A percentile compares a stretch with the other conserved stretches of the same genome.
Evolutionary conservation across 1,140 invertebrate genomes (phyloP).

Genomic region (Meloidogyne chitwoodi): DNA sequence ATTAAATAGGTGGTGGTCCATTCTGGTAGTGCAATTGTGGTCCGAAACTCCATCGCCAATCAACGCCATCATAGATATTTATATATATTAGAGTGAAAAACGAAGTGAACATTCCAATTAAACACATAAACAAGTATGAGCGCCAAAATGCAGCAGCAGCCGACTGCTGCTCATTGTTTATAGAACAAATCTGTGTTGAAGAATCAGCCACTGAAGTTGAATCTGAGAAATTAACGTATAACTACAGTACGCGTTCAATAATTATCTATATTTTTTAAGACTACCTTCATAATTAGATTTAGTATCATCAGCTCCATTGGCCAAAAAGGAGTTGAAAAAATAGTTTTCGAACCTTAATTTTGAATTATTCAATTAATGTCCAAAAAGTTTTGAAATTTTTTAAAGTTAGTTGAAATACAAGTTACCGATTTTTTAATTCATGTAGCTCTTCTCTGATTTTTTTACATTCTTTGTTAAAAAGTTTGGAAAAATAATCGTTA

Average conservation of each 20-base stretch:
- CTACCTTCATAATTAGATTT: neutral
- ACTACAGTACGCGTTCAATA: no score
- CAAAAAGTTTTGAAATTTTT: no score
- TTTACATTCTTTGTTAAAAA: slow-evolving; percentile 12
- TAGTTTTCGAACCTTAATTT: neutral
- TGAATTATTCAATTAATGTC: neutral
- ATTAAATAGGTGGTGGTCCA: slow-evolving; percentile 27
- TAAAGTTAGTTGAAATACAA: no score
- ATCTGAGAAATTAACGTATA: neutral
- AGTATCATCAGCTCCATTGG: neutral
- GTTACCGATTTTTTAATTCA: slow-evolving; percentile 14
- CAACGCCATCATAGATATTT: neutral
- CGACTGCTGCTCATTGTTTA: neutral
- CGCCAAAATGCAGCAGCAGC: neutral
- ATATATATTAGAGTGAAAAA: neutral
- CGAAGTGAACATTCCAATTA: slow-evolving; percentile 17
- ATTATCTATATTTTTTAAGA: neutral
- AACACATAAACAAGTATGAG: slow-evolving; percentile 10
- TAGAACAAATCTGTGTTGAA: neutral
- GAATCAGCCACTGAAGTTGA: neutral
- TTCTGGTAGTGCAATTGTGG: slow-evolving; percentile 33
- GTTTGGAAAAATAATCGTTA: slow-evolving; percentile 4
- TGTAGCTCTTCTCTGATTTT: slow-evolving; percentile 9
- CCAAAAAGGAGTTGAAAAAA: neutral
- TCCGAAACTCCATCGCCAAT: slow-evolving; percentile 31